Percentiles rank a stretch among this genome's conserved stretches.
Evolutionary conservation across 2,113 vertebrate genomes (phyloP).

Genomic region (Rhinoptilus africanus): DNA sequence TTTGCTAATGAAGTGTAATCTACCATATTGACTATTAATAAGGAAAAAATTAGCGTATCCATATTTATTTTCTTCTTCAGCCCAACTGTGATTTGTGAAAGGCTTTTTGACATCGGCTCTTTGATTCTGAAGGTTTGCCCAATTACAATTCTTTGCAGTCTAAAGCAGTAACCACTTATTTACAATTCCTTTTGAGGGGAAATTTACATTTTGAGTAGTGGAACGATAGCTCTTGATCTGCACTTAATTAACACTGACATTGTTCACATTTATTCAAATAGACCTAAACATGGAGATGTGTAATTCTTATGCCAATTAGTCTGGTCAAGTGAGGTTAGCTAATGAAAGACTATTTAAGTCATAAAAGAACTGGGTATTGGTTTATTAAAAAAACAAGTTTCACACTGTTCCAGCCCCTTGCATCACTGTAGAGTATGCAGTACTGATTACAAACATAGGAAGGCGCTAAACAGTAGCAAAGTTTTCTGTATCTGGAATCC

Average conservation of each 20-base stretch:
- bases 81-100: background rate
- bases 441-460: background rate
- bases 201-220: slow-evolving; percentile 7
- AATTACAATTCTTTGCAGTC: background rate
- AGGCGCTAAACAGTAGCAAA: background rate
- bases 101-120: background rate
- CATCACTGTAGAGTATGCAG: background rate
- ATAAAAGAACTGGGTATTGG: background rate
- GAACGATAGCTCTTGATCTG: background rate
- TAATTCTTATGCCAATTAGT: slow-evolving; percentile 49
- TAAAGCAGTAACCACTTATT: background rate
- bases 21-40: background rate
- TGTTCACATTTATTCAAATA: slow-evolving; percentile 12
- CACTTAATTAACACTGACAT: slow-evolving; percentile 36
- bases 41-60: background rate
- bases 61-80: background rate
- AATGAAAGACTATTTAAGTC: slow-evolving; percentile 13
- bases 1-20: background rate
- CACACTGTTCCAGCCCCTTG: background rate
- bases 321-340: slow-evolving; percentile 3
- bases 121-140: background rate
- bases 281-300: background rate
- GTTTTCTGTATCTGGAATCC: background rate
- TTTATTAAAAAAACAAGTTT: background rate
- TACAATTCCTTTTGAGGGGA: slow-evolving; percentile 6